Conservation (phyloP, 2,113 vertebrate species). For the Gobio gobio region DNA sequence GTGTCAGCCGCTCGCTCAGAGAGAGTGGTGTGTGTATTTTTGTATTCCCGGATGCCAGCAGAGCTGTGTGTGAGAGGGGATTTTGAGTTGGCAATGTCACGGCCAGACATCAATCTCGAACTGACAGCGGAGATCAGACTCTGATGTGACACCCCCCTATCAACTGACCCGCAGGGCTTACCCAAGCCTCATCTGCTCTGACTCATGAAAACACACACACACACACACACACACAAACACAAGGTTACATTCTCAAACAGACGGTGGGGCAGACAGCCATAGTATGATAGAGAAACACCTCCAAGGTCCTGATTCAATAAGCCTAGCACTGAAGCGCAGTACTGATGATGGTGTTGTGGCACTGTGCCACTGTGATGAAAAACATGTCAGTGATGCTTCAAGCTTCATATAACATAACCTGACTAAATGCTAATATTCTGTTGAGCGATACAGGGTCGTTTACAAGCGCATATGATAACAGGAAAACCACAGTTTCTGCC, state of each 20-base stretch:
- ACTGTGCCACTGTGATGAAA: slow-evolving; percentile 31
- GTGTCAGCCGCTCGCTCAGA: neutral
- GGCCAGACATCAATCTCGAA: slow-evolving; percentile 48
- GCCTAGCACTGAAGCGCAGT: slow-evolving; percentile 1
- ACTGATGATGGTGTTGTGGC: slow-evolving; percentile 22
- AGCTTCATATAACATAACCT: slow-evolving; percentile 1
- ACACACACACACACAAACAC: neutral
- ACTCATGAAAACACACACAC: slow-evolving; percentile 47
- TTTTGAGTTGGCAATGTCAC: slow-evolving; percentile 50
- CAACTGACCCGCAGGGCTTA: slow-evolving; percentile 43
- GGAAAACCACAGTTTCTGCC: neutral
- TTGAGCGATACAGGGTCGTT: neutral
- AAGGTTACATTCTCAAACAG: slow-evolving; percentile 10
- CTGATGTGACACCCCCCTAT: slow-evolving; percentile 44
- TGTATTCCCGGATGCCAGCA: neutral
- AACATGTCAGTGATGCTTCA: slow-evolving; percentile 13
- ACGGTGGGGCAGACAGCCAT: neutral
- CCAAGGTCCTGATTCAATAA: slow-evolving; percentile 32
- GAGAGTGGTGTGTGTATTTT: neutral
- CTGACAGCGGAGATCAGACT: slow-evolving; percentile 39
- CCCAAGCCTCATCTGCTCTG: slow-evolving; percentile 35
- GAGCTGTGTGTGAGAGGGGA: slow-evolving; percentile 19
- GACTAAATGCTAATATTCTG: neutral
- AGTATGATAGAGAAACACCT: slow-evolving; percentile 31
- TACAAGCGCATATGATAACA: neutral